Percentiles rank a stretch among this genome's conserved stretches.
Evolutionary conservation across 2,888 invertebrate species (phyloP).

Genomic region (Spodoptera exigua): DNA sequence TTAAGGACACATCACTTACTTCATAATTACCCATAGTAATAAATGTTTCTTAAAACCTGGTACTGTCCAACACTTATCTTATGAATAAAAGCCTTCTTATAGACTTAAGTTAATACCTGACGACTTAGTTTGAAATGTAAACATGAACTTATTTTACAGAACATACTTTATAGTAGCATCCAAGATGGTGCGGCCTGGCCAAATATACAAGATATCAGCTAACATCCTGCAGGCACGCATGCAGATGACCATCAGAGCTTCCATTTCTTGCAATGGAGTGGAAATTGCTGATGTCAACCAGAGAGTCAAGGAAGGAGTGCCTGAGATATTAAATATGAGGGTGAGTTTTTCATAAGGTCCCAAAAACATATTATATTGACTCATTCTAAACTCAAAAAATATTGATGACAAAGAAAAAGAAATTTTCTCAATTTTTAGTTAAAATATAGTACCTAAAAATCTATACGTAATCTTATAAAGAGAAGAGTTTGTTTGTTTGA

Average conservation of each 20-base stretch:
- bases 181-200: constrained; percentile 96
- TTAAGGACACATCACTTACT: too few species aligned
- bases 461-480: too few species aligned
- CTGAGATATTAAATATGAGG: constrained; percentile 96
- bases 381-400: too few species aligned
- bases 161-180: constrained; percentile 98
- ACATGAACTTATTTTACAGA: constrained; percentile 78
- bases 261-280: constrained; percentile 96
- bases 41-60: too few species aligned
- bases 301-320: constrained; percentile 95
- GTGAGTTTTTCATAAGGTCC: constrained; percentile 85
- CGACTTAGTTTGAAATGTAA: background rate
- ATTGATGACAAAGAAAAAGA: too few species aligned
- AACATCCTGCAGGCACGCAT: constrained; percentile 94
- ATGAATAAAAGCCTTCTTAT: background rate
- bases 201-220: constrained; percentile 96
- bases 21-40: too few species aligned
- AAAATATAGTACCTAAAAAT: too few species aligned
- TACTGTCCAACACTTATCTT: too few species aligned
- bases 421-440: too few species aligned
- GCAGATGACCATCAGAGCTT: constrained; percentile 95
- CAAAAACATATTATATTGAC: too few species aligned
- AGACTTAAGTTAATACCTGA: background rate
- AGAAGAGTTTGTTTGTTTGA: too few species aligned
- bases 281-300: constrained; percentile 95